Percentiles rank a stretch among this genome's conserved stretches.
Evolutionary conservation across 1,140 invertebrate genomes (phyloP).

Genomic region (Copidosoma floridanum): DNA sequence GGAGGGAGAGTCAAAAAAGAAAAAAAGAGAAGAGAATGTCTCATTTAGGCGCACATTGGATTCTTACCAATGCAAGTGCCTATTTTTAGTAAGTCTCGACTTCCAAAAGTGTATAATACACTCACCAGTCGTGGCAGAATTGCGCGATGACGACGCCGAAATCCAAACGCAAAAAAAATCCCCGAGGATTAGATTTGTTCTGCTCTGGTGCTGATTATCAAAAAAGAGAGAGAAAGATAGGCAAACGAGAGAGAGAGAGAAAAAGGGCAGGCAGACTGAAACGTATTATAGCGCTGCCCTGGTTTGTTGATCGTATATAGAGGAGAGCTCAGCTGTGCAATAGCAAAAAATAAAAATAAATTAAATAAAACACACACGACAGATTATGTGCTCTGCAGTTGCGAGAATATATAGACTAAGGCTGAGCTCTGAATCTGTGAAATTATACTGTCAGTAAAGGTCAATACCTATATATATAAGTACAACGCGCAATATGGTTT

Average conservation of each 20-base stretch:
- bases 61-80: slow-evolving; percentile 19
- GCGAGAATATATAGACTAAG: no score
- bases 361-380: no score
- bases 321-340: slow-evolving; percentile 20
- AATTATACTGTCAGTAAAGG: no score
- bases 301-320: no score
- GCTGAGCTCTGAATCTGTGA: no score
- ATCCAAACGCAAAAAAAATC: slow-evolving; percentile 20
- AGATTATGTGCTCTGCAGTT: no score
- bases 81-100: slow-evolving; percentile 23
- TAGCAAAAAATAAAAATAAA: no score
- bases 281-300: no score
- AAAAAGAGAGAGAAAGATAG: not conserved
- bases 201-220: not conserved
- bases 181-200: not conserved
- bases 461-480: no score
- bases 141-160: slow-evolving; percentile 18
- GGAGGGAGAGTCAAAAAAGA: not conserved
- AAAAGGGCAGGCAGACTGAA: no score
- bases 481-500: no score
- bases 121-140: slow-evolving; percentile 19
- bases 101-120: slow-evolving; percentile 25
- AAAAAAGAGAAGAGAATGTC: slow-evolving; percentile 8
- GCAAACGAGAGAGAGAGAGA: no score
- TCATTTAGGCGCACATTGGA: slow-evolving; percentile 20